Evolutionary conservation across 2,888 invertebrate genomes (phyloP).

Genomic region (Pocota personata): DNA sequence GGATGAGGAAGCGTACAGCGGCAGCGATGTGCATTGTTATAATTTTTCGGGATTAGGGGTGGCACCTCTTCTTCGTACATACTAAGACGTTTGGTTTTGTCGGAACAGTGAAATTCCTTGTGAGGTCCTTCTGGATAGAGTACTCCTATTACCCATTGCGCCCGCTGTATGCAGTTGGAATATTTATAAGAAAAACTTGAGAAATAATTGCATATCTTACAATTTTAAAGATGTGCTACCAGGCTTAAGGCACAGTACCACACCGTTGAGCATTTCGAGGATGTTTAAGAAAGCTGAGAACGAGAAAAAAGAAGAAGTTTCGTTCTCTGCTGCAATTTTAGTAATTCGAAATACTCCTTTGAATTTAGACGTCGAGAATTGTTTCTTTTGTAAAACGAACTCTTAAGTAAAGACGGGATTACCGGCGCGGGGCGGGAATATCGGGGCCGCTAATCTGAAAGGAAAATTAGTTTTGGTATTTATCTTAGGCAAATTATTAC

Average conservation of each 20-base stretch:
- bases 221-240: slow-evolving; percentile 78
- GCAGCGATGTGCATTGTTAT: slow-evolving; percentile 67
- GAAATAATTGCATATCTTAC: slow-evolving; percentile 82
- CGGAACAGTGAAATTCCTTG: slow-evolving; percentile 27
- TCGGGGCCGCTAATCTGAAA: slow-evolving; percentile 62
- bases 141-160: not conserved
- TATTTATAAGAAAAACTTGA: slow-evolving; percentile 75
- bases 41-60: slow-evolving; percentile 70
- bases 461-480: slow-evolving; percentile 71
- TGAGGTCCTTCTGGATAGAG: slow-evolving; percentile 10
- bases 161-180: slow-evolving; percentile 64
- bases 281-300: not conserved
- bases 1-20: slow-evolving; percentile 24
- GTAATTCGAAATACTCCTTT: slow-evolving; percentile 72
- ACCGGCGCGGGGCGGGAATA: not conserved
- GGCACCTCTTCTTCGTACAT: slow-evolving; percentile 13
- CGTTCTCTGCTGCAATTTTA: slow-evolving; percentile 50
- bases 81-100: not conserved
- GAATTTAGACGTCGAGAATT: slow-evolving; percentile 60
- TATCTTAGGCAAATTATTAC: slow-evolving; percentile 72
- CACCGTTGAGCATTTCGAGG: not conserved
- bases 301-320: slow-evolving; percentile 14
- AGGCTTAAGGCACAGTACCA: slow-evolving; percentile 45
- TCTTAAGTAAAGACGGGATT: slow-evolving; percentile 45
- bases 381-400: slow-evolving; percentile 68